phyloP scores from a whole-genome alignment of 2,797 vertebrate species.

The Myripristis murdjan region DNA sequence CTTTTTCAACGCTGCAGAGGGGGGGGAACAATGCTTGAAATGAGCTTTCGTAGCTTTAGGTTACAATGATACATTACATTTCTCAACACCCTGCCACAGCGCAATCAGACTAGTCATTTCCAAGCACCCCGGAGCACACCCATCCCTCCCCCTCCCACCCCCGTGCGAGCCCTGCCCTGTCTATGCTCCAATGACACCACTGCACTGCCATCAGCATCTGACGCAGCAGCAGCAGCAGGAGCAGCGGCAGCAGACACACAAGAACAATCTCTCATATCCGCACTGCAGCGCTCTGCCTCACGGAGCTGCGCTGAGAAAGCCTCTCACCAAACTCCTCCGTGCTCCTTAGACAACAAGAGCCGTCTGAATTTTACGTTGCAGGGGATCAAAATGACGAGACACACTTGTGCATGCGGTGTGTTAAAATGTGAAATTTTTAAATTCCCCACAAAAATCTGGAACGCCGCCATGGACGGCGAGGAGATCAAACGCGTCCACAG shows the following conservation, averaged over 20 bases:
- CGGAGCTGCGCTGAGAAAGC: slow-evolving; percentile 17
- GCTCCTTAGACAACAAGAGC: not conserved
- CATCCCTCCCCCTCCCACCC: not conserved
- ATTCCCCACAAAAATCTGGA: not conserved
- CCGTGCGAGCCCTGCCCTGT: slow-evolving; percentile 62
- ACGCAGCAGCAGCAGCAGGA: slow-evolving; percentile 66
- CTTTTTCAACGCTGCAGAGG: slow-evolving; percentile 18
- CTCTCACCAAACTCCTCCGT: slow-evolving; percentile 12
- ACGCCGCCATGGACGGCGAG: not conserved
- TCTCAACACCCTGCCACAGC: slow-evolving; percentile 45
- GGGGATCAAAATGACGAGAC: not conserved
- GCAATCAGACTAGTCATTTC: slow-evolving; percentile 65
- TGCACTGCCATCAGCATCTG: slow-evolving; percentile 74
- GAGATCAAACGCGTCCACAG: slow-evolving; percentile 1
- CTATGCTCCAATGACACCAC: slow-evolving; percentile 73
- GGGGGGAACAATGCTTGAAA: slow-evolving; percentile 15
- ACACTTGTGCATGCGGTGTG: no score
- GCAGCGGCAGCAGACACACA: slow-evolving; percentile 41
- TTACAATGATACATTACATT: slow-evolving; percentile 48
- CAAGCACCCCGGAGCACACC: slow-evolving; percentile 56
- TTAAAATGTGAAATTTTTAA: not conserved
- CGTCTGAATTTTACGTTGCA: slow-evolving; percentile 13
- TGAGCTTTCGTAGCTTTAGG: slow-evolving; percentile 54
- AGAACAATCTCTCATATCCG: slow-evolving; percentile 57
- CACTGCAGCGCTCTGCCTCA: slow-evolving; percentile 75